Conservation (phyloP, 2,888 invertebrate species). For the Cephus spinipes region DNA sequence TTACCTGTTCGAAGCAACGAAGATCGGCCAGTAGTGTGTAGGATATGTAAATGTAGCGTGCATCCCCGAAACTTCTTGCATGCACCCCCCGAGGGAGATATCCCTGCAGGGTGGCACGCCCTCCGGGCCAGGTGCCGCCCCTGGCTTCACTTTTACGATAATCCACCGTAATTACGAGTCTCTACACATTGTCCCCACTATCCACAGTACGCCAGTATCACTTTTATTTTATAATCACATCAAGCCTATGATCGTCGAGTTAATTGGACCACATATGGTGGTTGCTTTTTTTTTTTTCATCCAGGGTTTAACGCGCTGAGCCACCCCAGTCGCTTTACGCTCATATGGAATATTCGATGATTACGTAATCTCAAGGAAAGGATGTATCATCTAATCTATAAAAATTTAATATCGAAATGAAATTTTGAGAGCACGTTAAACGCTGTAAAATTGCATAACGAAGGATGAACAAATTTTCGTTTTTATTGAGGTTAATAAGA, state of each 20-base stretch:
- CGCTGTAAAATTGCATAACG: not conserved
- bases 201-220: not conserved
- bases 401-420: not conserved
- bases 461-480: not conserved
- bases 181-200: conserved; percentile 33
- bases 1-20: conserved; percentile 76
- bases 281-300: not conserved
- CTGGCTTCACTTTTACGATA: conserved; percentile 50
- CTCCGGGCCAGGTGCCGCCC: conserved; percentile 65
- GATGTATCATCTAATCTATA: not conserved
- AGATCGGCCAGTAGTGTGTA: conserved; percentile 74
- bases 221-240: not conserved
- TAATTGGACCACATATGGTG: not conserved
- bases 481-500: not conserved
- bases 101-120: conserved; percentile 62
- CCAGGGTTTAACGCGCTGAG: not conserved
- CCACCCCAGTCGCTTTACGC: not conserved
- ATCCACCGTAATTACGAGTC: conserved; percentile 48
- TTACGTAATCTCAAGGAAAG: not conserved
- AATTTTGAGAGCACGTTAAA: not conserved
- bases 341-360: not conserved
- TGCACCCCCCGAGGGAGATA: conserved; percentile 50
- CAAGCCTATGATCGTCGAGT: not conserved
- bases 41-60: conserved; percentile 75
- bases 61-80: conserved; percentile 70